These are phyloP conservation scores for Araneus ventricosus DNA, from an alignment of 1,140 invertebrate species.

Conservation along the genomic window DNA sequence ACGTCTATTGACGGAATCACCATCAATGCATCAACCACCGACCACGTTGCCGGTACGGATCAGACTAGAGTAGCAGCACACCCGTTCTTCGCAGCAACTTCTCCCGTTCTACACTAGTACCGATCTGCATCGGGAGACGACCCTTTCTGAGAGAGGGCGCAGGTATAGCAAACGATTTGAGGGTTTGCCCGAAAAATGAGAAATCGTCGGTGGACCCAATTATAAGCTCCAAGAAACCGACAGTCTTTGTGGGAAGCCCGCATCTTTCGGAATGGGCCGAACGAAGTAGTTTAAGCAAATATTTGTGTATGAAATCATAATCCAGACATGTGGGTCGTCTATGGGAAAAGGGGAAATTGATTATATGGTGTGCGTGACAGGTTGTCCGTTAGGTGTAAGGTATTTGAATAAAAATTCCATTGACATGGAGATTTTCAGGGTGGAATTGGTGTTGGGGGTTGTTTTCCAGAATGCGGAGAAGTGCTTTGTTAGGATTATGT, in stretches of 20 bases:
- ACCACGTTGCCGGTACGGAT: not conserved
- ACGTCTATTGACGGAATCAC: not conserved
- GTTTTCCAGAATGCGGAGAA: not conserved
- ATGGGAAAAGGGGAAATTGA: not conserved
- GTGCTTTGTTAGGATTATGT: too few relatives aligned
- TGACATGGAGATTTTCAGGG: not conserved
- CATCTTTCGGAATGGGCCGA: not conserved
- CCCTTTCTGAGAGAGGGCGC: slow-evolving; percentile 8
- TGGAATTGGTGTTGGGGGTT: not conserved
- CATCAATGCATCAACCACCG: not conserved
- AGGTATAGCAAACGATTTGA: not conserved
- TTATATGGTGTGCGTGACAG: slow-evolving; percentile 10
- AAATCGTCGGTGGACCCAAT: not conserved
- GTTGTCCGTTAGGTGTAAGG: not conserved
- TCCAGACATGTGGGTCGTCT: not conserved
- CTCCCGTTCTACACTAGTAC: not conserved
- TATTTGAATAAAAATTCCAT: slow-evolving; percentile 35
- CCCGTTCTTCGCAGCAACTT: not conserved
- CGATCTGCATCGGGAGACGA: not conserved
- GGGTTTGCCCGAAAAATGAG: not conserved
- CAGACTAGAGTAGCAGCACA: not conserved
- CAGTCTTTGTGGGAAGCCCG: not conserved
- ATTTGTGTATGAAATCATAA: slow-evolving; percentile 38
- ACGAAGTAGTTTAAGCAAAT: slow-evolving; percentile 9
- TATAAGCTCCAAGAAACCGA: not conserved